phyloP scores from a whole-genome alignment of 2,113 vertebrate genomes.

The Hippolais icterina region DNA sequence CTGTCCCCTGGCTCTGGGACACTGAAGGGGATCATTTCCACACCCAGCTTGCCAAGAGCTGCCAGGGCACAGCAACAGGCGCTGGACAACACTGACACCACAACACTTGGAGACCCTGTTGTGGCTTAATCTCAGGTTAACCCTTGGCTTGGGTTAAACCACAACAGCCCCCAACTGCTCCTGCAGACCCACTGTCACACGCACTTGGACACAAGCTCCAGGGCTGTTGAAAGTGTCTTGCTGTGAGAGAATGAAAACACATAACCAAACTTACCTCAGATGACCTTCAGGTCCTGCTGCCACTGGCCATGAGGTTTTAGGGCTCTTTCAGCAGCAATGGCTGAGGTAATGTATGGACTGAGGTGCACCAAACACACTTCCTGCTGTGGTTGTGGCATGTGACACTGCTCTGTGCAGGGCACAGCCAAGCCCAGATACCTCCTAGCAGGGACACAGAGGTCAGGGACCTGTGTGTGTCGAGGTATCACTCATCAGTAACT shows the following conservation, averaged over 20 bases:
- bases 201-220: too few relatives aligned
- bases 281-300: background rate
- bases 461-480: background rate
- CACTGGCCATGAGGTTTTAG: background rate
- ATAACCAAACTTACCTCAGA: background rate
- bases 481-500: background rate
- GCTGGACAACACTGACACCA: background rate
- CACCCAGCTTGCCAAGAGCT: background rate
- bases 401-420: background rate
- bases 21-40: background rate
- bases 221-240: background rate
- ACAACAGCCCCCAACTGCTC: background rate
- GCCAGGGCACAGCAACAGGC: background rate
- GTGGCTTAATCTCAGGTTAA: background rate
- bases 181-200: background rate
- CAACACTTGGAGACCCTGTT: too few relatives aligned
- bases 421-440: background rate
- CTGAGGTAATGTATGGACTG: background rate
- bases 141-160: background rate
- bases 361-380: background rate
- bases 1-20: background rate
- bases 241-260: background rate
- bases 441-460: background rate
- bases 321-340: background rate
- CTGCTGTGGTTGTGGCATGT: background rate